Evolutionary conservation across 1,140 invertebrate genomes (phyloP).

Genomic region (Diachasmimorpha longicaudata): DNA sequence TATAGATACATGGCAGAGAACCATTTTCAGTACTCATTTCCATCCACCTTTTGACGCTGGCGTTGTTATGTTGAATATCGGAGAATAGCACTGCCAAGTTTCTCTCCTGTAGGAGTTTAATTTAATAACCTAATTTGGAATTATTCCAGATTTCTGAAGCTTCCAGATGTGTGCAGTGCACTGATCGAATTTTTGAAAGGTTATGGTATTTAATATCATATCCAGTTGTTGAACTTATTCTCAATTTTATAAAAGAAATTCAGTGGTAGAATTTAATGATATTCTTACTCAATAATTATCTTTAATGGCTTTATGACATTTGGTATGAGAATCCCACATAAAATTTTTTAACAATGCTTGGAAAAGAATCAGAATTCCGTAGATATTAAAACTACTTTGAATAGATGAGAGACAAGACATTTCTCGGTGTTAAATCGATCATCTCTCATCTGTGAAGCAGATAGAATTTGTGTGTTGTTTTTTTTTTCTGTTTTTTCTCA

Average conservation of each 20-base stretch:
- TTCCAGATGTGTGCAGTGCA: slow-evolving; percentile 32
- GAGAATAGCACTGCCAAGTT: slow-evolving; percentile 32
- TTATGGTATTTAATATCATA: slow-evolving; percentile 37
- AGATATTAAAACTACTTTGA: neutral
- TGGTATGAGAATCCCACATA: too few species aligned
- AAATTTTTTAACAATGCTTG: too few species aligned
- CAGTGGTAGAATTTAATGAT: neutral
- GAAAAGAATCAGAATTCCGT: neutral
- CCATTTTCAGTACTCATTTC: neutral
- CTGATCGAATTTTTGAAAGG: slow-evolving; percentile 36
- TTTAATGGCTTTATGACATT: too few species aligned
- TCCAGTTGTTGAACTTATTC: slow-evolving; percentile 34
- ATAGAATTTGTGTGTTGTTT: neutral
- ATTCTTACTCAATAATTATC: too few species aligned
- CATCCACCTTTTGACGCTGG: neutral
- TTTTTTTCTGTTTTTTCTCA: neutral
- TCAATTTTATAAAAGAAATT: neutral
- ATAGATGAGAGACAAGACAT: neutral
- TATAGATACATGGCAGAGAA: neutral
- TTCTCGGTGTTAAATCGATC: slow-evolving; percentile 8
- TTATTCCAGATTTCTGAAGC: slow-evolving; percentile 40
- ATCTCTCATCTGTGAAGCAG: slow-evolving; percentile 22
- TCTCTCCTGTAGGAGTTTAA: slow-evolving; percentile 38
- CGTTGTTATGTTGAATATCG: neutral
- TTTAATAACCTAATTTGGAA: slow-evolving; percentile 54